These are phyloP conservation scores for Apteryx mantelli DNA, from an alignment of 2,113 vertebrate genomes.

Conservation along the genomic window DNA sequence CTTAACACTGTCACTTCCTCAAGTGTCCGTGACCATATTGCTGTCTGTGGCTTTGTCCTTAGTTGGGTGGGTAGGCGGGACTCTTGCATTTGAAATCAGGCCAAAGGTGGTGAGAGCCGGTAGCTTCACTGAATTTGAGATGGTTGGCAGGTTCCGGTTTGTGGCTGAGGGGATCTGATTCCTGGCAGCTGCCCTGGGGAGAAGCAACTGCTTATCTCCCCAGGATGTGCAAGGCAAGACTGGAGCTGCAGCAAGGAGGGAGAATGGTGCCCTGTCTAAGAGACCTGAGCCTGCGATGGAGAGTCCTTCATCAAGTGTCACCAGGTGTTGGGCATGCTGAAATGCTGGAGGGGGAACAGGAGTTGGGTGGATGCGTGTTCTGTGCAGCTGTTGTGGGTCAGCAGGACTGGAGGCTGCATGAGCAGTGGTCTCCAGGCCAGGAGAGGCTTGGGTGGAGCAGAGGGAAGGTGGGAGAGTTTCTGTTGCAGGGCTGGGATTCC, in stretches of 20 bases:
- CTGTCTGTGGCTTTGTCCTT: not conserved
- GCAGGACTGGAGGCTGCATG: not conserved
- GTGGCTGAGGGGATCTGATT: not conserved
- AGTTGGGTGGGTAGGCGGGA: not conserved
- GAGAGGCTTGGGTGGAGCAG: too few species aligned
- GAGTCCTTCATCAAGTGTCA: too few species aligned
- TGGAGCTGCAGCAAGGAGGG: not conserved
- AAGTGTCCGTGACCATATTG: accelerated
- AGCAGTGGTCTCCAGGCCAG: too few species aligned
- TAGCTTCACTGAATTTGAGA: accelerated
- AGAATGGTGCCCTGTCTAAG: not conserved
- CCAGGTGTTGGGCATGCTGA: too few species aligned
- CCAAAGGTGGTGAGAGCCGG: not conserved
- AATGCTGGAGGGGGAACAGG: too few species aligned
- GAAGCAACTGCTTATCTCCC: not conserved
- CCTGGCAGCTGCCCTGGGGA: not conserved
- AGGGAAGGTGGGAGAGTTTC: not conserved
- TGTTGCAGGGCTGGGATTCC: too few species aligned
- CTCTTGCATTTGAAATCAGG: not conserved
- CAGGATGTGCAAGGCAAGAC: not conserved
- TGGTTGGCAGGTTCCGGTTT: not conserved
- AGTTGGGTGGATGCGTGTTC: too few species aligned
- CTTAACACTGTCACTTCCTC: not conserved
- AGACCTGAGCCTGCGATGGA: not conserved
- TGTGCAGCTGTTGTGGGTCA: too few species aligned